Percentiles rank a stretch among this genome's conserved stretches.
phyloP scores from a whole-genome alignment of 2,113 vertebrate genomes.

The Lepus timidus region DNA sequence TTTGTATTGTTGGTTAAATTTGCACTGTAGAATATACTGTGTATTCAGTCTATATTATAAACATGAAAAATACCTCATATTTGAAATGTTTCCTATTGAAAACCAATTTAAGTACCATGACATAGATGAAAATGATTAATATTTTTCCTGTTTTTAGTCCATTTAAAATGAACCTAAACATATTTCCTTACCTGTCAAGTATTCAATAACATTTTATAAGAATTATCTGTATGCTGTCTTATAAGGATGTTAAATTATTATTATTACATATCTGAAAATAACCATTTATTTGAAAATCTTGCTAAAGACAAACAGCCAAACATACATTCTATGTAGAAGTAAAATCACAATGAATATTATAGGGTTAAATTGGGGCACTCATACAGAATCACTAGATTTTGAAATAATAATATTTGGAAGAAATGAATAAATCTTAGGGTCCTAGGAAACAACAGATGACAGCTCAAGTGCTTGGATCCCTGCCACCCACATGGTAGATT shows the following conservation, averaged over 20 bases:
- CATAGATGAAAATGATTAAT: not conserved
- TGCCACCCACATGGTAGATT: too few relatives aligned
- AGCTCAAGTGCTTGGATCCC: too few relatives aligned
- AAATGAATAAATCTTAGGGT: not conserved
- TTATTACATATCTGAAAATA: conserved; percentile 24
- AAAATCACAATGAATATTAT: not conserved
- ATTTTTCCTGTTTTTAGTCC: not conserved
- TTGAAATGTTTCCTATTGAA: conserved; percentile 19
- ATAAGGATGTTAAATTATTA: not conserved
- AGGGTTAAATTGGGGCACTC: conserved; percentile 43
- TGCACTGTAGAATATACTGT: too few relatives aligned
- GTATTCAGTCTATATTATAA: too few relatives aligned
- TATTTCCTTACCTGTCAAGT: not conserved
- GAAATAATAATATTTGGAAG: conserved; percentile 39
- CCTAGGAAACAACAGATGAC: too few relatives aligned
- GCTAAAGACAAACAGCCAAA: not conserved
- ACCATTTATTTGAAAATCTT: not conserved
- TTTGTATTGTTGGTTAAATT: not conserved
- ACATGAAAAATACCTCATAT: not conserved
- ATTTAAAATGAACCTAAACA: not conserved
- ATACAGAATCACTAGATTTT: conserved; percentile 42
- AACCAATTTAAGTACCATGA: not conserved
- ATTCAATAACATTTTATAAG: not conserved
- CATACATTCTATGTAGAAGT: conserved; percentile 12
- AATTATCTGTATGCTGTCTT: not conserved